Conservation (phyloP, 2,888 invertebrate species). For the Neoitamus cyanurus region DNA sequence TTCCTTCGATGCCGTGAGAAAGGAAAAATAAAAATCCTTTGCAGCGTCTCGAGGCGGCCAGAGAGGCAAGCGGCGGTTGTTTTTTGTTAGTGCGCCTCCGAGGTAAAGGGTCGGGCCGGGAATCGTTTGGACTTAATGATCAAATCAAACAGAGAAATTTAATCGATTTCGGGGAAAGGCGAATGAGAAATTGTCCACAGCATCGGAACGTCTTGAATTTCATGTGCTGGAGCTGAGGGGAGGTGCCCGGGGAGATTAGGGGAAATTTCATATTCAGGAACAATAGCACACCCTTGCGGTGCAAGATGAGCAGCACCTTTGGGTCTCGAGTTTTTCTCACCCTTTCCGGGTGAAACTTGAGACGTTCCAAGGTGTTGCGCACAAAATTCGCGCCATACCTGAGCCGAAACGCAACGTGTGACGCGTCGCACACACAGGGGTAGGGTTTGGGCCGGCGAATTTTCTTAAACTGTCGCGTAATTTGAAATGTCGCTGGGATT, state of each 20-base stretch:
- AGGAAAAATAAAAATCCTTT: too few relatives aligned
- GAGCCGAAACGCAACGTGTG: too few relatives aligned
- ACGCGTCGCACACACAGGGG: too few relatives aligned
- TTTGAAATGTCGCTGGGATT: neutral
- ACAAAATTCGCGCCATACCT: too few relatives aligned
- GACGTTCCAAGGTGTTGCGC: conserved; percentile 10
- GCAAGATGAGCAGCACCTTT: neutral
- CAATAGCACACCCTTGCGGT: neutral
- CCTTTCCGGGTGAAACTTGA: conserved; percentile 24
- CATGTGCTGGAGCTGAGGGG: neutral
- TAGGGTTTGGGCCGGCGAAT: neutral
- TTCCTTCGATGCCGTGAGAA: too few relatives aligned
- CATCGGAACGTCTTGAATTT: neutral
- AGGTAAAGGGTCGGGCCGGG: neutral
- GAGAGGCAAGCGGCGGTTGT: too few relatives aligned
- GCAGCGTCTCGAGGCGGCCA: too few relatives aligned
- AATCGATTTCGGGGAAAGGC: neutral
- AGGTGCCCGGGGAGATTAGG: neutral
- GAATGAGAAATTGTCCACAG: neutral
- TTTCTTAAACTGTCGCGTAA: conserved; percentile 13
- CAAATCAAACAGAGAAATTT: conserved; percentile 14
- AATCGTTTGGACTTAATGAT: neutral
- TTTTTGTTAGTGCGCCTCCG: too few relatives aligned
- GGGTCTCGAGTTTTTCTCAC: conserved; percentile 25
- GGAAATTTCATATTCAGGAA: neutral